Conservation (phyloP, 2,113 vertebrate species). For the Oplegnathus fasciatus region DNA sequence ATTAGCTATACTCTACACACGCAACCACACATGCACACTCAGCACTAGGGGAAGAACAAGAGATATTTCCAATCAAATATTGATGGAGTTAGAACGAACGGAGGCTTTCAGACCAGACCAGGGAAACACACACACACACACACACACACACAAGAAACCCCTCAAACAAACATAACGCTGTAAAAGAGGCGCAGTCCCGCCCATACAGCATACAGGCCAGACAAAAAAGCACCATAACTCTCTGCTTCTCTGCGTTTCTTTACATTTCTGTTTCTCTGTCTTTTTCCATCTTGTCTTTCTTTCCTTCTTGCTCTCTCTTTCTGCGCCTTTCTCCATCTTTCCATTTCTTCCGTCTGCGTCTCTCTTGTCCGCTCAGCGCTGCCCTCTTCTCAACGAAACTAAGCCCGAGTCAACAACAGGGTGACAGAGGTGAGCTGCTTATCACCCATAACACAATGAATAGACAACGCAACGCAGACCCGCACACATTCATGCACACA, state of each 20-base stretch:
- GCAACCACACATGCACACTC: slow-evolving; percentile 5
- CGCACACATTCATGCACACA: slow-evolving; percentile 35
- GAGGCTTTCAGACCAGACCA: slow-evolving; percentile 34
- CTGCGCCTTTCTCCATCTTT: neutral
- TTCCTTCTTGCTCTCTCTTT: neutral
- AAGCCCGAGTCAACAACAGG: slow-evolving; percentile 40
- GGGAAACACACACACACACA: neutral
- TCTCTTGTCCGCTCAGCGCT: neutral
- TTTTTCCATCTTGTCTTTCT: neutral
- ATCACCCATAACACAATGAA: slow-evolving; percentile 60
- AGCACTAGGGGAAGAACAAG: slow-evolving; percentile 17
- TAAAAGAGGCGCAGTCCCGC: neutral
- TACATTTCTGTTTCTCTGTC: neutral
- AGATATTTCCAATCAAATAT: slow-evolving; percentile 59
- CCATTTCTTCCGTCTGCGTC: neutral
- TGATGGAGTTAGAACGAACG: slow-evolving; percentile 43
- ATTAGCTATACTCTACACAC: slow-evolving; percentile 18
- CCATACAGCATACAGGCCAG: neutral
- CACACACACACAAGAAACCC: neutral
- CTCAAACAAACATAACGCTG: neutral
- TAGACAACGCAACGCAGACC: slow-evolving; percentile 39
- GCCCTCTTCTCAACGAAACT: neutral
- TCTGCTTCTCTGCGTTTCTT: neutral
- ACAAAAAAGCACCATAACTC: neutral
- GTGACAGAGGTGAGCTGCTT: slow-evolving; percentile 57